These are phyloP conservation scores for Lumbricus terrestris DNA, from an alignment of 2,888 invertebrate genomes.

Conservation along the genomic window DNA sequence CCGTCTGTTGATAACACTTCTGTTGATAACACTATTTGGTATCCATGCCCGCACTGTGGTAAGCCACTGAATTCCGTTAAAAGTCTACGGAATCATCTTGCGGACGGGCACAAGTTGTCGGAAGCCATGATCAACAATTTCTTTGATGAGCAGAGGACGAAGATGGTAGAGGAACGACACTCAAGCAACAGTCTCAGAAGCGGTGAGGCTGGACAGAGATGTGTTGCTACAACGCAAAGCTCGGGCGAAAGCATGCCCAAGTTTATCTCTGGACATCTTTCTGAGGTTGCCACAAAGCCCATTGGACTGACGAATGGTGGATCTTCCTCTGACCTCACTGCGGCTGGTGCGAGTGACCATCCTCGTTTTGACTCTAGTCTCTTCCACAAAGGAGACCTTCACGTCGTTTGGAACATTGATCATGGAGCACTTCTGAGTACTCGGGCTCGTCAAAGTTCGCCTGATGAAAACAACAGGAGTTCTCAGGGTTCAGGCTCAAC, in stretches of 20 bases:
- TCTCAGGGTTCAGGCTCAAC: no score
- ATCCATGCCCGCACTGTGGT: not conserved
- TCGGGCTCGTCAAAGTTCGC: no score
- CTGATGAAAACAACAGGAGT: no score
- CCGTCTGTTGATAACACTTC: not conserved
- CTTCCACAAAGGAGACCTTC: no score
- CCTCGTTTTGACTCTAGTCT: no score
- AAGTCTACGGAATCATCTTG: not conserved
- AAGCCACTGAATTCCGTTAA: not conserved
- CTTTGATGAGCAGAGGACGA: not conserved
- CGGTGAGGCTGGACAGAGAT: not conserved
- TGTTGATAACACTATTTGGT: not conserved
- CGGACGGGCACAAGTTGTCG: not conserved
- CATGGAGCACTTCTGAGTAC: no score
- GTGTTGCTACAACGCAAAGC: not conserved
- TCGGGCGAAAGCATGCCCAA: not conserved
- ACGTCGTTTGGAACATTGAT: no score
- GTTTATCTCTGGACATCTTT: not conserved
- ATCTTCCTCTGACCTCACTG: no score
- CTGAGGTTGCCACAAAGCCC: not conserved
- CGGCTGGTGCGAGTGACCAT: no score
- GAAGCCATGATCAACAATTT: not conserved
- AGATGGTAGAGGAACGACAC: not conserved
- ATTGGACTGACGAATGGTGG: no score
- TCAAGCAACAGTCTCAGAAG: not conserved